These are phyloP conservation scores for Lepilemur ruficaudatus DNA, from an alignment of 2,797 vertebrate species.

Conservation along the genomic window DNA sequence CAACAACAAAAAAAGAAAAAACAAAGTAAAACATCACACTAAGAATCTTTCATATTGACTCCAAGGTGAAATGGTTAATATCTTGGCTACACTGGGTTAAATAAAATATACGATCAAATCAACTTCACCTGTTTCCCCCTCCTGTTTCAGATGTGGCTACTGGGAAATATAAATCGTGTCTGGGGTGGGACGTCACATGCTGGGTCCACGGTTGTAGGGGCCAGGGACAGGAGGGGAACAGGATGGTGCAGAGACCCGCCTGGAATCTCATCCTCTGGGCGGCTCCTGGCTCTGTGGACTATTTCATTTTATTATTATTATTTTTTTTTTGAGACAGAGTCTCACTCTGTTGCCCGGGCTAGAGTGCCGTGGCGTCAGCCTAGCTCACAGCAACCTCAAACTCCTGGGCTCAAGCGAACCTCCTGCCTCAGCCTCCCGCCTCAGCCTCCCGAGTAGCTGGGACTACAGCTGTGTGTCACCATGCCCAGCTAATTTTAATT, in stretches of 20 bases:
- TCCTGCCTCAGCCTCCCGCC: neutral
- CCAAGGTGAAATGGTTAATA: neutral
- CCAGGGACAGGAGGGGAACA: neutral
- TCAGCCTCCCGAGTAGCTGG: neutral
- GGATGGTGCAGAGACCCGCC: neutral
- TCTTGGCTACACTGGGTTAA: neutral
- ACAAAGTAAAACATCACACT: fast-evolving
- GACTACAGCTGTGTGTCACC: neutral
- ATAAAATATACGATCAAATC: neutral
- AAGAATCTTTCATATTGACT: neutral
- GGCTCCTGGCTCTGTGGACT: neutral
- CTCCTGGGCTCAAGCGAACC: no score
- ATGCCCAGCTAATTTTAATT: neutral
- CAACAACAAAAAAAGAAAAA: neutral
- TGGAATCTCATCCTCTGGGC: neutral
- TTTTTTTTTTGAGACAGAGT: neutral
- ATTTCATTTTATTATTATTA: no score
- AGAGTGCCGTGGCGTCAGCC: neutral
- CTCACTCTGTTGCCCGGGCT: neutral
- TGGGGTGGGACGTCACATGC: neutral
- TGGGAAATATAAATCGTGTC: no score
- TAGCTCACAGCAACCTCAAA: neutral
- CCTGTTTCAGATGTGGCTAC: neutral
- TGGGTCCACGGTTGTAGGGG: neutral
- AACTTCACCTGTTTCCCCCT: neutral